Evolutionary conservation across 2,113 vertebrate species (phyloP).

Genomic region (Myrmophylax atrothorax): DNA sequence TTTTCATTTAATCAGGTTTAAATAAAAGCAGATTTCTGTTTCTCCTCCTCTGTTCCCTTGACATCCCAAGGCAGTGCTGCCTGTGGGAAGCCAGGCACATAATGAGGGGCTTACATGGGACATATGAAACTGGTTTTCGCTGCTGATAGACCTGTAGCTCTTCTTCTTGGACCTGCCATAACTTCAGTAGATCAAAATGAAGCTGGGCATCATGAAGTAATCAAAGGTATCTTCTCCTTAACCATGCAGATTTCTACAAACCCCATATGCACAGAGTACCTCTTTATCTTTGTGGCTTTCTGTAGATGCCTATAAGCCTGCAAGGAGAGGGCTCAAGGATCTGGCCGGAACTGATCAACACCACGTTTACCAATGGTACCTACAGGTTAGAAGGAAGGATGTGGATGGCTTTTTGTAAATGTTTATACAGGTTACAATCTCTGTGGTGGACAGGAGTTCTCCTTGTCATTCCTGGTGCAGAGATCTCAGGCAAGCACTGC

Average conservation of each 20-base stretch:
- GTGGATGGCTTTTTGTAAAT: background rate
- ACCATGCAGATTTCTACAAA: background rate
- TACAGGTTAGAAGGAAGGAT: background rate
- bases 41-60: background rate
- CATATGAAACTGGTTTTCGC: constrained; percentile 31
- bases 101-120: background rate
- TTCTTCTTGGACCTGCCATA: background rate
- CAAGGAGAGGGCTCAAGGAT: background rate
- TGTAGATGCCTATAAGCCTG: background rate
- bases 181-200: constrained; percentile 5
- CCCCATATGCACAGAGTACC: background rate
- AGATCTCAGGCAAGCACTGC: background rate
- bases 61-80: background rate
- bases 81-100: constrained; percentile 29
- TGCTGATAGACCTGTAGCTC: background rate
- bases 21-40: constrained; percentile 61
- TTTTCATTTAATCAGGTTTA: constrained; percentile 49
- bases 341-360: background rate
- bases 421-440: background rate
- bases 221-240: background rate
- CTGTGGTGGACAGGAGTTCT: background rate
- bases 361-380: background rate
- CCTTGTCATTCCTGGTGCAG: background rate
- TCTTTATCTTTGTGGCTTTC: background rate
- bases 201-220: background rate